phyloP scores from a whole-genome alignment of 2,888 invertebrate genomes.

The Lypha dubia region DNA sequence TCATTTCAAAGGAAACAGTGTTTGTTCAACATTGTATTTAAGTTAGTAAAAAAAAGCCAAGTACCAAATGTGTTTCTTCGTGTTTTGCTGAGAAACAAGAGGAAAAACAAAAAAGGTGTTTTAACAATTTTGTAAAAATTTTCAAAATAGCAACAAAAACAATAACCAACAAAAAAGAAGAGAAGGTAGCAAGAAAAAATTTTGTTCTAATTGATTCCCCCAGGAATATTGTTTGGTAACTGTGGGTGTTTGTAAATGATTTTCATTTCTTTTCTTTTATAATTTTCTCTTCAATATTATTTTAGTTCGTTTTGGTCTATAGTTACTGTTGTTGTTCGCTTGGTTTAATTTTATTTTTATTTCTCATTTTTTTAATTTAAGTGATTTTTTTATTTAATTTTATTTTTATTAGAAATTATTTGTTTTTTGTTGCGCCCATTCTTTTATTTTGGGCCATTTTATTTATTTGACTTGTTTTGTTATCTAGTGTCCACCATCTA shows the following conservation, averaged over 20 bases:
- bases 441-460: constrained; percentile 35
- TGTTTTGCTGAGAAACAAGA: constrained; percentile 36
- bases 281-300: constrained; percentile 24
- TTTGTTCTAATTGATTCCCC: constrained; percentile 72
- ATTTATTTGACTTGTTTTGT: constrained; percentile 56
- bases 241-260: constrained; percentile 53
- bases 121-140: constrained; percentile 64
- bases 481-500: constrained; percentile 65
- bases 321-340: constrained; percentile 4
- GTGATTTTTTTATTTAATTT: constrained; percentile 44
- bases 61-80: constrained; percentile 44
- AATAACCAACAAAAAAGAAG: constrained; percentile 5
- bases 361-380: constrained; percentile 53
- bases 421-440: background rate
- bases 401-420: background rate
- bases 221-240: constrained; percentile 58
- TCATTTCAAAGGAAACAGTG: constrained; percentile 31
- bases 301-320: constrained; percentile 9
- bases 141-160: constrained; percentile 44
- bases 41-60: constrained; percentile 20
- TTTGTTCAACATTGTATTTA: constrained; percentile 18
- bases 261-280: constrained; percentile 17
- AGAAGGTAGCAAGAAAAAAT: constrained; percentile 35
- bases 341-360: background rate
- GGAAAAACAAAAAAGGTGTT: constrained; percentile 59